Evolutionary conservation across 2,797 vertebrate species (phyloP), one percentile per base, ranked within the genome.

Genomic region (Coreius guichenoti): DNA sequence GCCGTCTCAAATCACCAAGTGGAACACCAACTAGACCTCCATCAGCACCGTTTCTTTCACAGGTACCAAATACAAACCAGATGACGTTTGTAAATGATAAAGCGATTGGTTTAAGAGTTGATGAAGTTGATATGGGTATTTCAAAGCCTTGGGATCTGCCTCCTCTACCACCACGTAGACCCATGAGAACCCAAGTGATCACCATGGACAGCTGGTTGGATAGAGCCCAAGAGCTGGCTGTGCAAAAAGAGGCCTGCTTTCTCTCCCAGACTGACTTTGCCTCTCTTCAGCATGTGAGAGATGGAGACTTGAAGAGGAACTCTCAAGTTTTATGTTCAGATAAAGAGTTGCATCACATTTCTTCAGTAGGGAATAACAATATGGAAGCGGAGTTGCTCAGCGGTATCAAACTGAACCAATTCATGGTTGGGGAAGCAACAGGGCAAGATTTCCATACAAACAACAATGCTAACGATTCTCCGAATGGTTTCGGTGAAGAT

Each of bases 1-100:
- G 96, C 93, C 95, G 98, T 78, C 95, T 99, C 73, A 95, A 93
- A 87, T 94, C 93, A 0, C 95, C 94, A 43, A 91, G 89, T 84
- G 89, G 68, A 23, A 87, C 78, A 82, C 82, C 78, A 47, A 39
- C 88, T 77, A 92, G 76, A 80, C 89, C 86, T 21, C 90, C 87
- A 33, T 86, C 89, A 2, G 51, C 65, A 11, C 85, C 88, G 70
- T 88, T 82, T 39, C 4, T 79, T 58, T 39, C 84, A 72, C 80
- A 86, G 43, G 84, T 80, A 79, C 75, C 11, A 23, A 87, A 82
- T 43, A 56, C 77, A 11, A 78, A 80, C 72, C 84, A 89, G 45
- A 43, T 85, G 47, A 73, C 78, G 31, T 84, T 85, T 43, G 69
- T 80, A 5, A 23, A 17, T 5, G 68, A 56, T 31, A 85, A 86